Conservation (phyloP, 2,888 invertebrate species). For the Ophioninae sp. region DNA sequence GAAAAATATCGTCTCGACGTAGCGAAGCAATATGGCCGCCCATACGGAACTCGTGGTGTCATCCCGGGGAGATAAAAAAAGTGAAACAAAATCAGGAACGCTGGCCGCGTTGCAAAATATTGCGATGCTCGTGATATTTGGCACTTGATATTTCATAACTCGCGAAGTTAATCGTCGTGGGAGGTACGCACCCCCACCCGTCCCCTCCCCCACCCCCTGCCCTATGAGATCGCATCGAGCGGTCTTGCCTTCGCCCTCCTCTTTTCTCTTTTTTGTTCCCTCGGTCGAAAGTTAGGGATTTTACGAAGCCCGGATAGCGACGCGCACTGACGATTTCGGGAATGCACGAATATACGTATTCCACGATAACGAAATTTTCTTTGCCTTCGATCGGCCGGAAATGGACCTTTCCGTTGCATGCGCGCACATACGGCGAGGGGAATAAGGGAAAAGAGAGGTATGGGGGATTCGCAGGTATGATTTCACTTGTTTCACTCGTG, state of each 20-base stretch:
- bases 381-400: slow-evolving; percentile 12
- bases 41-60: slow-evolving; percentile 25
- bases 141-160: neutral
- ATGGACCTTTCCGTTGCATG: slow-evolving; percentile 20
- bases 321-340: neutral
- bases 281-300: neutral
- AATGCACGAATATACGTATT: neutral
- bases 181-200: slow-evolving; percentile 23
- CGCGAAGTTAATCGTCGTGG: slow-evolving; percentile 34
- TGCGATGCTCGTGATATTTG: neutral
- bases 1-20: neutral
- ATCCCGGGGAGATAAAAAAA: neutral
- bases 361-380: slow-evolving; percentile 9
- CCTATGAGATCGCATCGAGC: slow-evolving; percentile 43
- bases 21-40: slow-evolving; percentile 14
- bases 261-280: slow-evolving; percentile 41
- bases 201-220: neutral
- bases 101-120: slow-evolving; percentile 14
- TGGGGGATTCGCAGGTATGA: neutral
- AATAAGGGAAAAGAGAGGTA: neutral
- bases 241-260: slow-evolving; percentile 22
- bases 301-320: neutral
- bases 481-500: slow-evolving; percentile 26
- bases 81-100: neutral
- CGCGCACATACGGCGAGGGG: neutral